Evolutionary conservation across 2,113 vertebrate genomes (phyloP), one percentile per base, ranked within the genome.

Genomic region (Natator depressus): DNA sequence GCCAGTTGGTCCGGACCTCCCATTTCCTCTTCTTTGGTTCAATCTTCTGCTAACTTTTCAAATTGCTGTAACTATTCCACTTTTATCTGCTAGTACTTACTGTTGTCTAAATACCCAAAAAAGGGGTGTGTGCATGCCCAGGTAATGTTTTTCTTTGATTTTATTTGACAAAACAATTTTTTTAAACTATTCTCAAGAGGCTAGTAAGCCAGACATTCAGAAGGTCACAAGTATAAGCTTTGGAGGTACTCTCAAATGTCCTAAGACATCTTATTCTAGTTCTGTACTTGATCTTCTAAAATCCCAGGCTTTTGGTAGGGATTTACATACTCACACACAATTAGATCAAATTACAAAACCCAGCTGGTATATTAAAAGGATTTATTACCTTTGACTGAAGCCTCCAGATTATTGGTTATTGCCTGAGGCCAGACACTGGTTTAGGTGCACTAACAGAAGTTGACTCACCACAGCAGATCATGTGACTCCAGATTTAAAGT

Each of bases 231-330:
- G 79, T 80, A 85, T 95, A 95, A 93, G 80, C 90, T 75, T 95
- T 13, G 10, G 31, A 31, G 55, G 25, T 46, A 55, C 47, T 78
- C 12, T 59, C 53, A 89, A 81, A 80, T 2, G 75, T 89, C 96
- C 87, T 13, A 75, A 76, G 90, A 82, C 62, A 1, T 87, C 25
- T 72, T 86, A 84, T 88, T 92, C 85, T 94, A 95, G 87, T 12
- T 96, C 85, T 93, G 92, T 85, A 79, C 92, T 94, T 92, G 89
- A 91, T 95, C 92, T 96, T 87, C 49, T 72, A 59, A 89, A 94
- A 96, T 94, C 96, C 89, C 62, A 65, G 62, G 62, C 79, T 92
- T 84, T 80, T 87, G 93, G 42, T 97, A 83, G 69, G 84, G 88
- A 50, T 85, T 85, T 97, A 65, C 94, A 95, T 79, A 72, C 80